These are phyloP conservation scores for Oreochromis grahami DNA, from an alignment of 2,797 vertebrate species.

Conservation along the genomic window DNA sequence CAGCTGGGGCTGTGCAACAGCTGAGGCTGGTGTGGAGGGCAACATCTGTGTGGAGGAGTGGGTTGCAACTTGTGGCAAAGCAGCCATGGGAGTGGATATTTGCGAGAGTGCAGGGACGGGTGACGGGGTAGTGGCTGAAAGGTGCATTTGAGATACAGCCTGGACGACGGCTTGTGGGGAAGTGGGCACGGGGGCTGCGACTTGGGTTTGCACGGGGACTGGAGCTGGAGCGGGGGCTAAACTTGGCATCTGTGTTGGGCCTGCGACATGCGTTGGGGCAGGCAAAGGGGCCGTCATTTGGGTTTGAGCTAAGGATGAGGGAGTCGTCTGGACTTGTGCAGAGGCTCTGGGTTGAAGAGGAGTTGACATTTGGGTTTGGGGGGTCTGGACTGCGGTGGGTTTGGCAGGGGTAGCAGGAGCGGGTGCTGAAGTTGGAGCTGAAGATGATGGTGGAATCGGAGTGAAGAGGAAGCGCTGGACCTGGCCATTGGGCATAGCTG, in stretches of 20 bases:
- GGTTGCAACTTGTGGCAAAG: not conserved
- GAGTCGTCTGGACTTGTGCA: constrained; percentile 57
- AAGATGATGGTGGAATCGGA: constrained; percentile 73
- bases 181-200: not conserved
- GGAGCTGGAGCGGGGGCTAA: constrained; percentile 11
- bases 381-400: not conserved
- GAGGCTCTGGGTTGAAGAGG: constrained; percentile 6
- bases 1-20: not conserved
- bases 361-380: constrained; percentile 19
- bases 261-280: not conserved
- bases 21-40: not conserved
- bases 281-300: constrained; percentile 52
- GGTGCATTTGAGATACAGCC: not conserved
- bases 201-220: constrained; percentile 7
- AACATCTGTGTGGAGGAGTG: constrained; percentile 12
- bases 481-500: constrained; percentile 97
- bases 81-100: not conserved
- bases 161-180: not conserved
- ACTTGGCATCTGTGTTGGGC: not conserved
- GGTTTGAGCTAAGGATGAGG: constrained; percentile 50
- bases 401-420: not conserved
- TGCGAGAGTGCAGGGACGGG: constrained; percentile 14
- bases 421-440: constrained; percentile 14
- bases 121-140: not conserved
- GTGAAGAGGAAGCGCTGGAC: constrained; percentile 98